Conservation (phyloP, 2,113 vertebrate genomes). For the Sitta europaea region DNA sequence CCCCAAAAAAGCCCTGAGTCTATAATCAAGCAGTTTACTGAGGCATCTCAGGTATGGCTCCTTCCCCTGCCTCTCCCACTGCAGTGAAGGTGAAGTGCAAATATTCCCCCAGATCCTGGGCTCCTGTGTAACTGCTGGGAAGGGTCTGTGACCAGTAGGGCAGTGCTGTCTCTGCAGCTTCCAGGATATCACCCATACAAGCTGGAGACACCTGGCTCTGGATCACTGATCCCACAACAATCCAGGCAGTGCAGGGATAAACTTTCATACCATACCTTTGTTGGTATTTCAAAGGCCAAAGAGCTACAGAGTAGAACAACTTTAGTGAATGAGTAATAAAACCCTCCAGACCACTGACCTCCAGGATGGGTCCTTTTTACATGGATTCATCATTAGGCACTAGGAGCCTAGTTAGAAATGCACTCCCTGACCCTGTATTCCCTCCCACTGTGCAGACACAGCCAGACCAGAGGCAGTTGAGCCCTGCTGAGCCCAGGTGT, state of each 20-base stretch:
- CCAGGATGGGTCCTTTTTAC: not conserved
- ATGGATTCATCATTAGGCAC: not conserved
- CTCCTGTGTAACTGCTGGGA: not conserved
- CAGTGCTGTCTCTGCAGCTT: not conserved
- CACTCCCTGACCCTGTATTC: not conserved
- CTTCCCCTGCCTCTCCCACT: not conserved
- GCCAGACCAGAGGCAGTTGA: not conserved
- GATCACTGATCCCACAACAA: not conserved
- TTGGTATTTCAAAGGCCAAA: not conserved
- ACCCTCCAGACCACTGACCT: not conserved
- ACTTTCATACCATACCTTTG: not conserved
- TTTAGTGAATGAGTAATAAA: not conserved
- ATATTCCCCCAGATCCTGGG: not conserved
- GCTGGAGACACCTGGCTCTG: not conserved
- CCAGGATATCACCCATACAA: not conserved
- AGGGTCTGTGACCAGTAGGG: not conserved
- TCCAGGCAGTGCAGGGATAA: not conserved
- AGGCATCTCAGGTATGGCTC: conserved; percentile 77
- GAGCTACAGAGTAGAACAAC: not conserved
- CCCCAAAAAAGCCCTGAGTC: conserved; percentile 74
- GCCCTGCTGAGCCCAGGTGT: not conserved
- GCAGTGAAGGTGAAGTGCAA: fast-evolving
- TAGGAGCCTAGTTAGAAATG: not conserved
- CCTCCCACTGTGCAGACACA: fast-evolving
- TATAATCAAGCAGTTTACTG: conserved; percentile 82